phyloP scores from a whole-genome alignment of 2,113 vertebrate species.

The Sarotherodon lohbergeri region DNA sequence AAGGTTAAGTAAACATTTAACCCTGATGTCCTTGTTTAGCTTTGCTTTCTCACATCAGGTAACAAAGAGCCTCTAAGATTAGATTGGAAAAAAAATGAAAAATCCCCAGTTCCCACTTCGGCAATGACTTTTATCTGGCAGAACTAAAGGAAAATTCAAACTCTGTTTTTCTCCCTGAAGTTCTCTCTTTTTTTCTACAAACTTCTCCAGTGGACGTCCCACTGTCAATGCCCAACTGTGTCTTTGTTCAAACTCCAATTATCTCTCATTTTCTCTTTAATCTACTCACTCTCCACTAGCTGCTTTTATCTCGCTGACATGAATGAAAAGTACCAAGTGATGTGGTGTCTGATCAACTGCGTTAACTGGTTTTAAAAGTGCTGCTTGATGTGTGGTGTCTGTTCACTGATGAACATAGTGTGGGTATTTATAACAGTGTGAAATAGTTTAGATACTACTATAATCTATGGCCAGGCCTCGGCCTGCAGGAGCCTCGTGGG shows the following conservation, averaged over 20 bases:
- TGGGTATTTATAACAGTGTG: not conserved
- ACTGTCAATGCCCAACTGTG: not conserved
- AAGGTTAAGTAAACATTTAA: not conserved
- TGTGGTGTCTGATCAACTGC: slow-evolving; percentile 10
- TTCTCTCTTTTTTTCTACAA: not conserved
- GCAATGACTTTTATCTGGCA: not conserved
- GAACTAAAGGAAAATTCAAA: not conserved
- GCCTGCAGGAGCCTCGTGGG: not conserved
- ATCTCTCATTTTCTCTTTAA: slow-evolving; percentile 15
- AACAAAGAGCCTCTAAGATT: not conserved
- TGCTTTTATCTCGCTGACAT: not conserved
- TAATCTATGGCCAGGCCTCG: not conserved
- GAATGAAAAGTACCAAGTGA: not conserved
- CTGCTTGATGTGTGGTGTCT: not conserved
- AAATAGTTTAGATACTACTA: not conserved
- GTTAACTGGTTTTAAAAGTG: not conserved
- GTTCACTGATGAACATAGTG: not conserved
- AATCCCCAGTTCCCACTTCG: not conserved
- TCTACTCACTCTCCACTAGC: not conserved
- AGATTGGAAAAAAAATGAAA: not conserved
- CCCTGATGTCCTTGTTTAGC: not conserved
- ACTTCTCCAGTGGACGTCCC: not conserved
- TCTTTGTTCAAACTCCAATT: slow-evolving; percentile 19
- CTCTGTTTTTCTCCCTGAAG: not conserved
- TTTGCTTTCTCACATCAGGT: not conserved